Evolutionary conservation across 2,888 invertebrate genomes (phyloP).

Genomic region (Drosophila niveifrons): DNA sequence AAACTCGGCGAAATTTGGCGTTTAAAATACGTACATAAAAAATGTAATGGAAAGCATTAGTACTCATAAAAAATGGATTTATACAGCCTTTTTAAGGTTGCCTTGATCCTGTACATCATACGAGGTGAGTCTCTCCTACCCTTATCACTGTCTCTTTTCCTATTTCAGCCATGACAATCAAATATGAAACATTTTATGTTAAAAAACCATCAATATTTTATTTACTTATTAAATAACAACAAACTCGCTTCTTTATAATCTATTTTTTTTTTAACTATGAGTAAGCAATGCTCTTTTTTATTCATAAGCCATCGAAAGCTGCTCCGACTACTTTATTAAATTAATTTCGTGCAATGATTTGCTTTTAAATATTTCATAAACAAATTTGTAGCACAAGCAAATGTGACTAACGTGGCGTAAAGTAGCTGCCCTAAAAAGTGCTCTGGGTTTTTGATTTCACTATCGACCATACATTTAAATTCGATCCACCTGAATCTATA

Average conservation of each 20-base stretch:
- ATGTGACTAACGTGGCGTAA: neutral
- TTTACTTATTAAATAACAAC: slow-evolving; percentile 25
- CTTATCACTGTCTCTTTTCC: neutral
- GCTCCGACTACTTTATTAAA: slow-evolving; percentile 15
- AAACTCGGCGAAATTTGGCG: slow-evolving; percentile 64
- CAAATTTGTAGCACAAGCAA: slow-evolving; percentile 8
- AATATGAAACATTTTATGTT: slow-evolving; percentile 19
- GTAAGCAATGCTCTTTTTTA: slow-evolving; percentile 18
- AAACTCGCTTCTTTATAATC: neutral
- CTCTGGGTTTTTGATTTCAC: neutral
- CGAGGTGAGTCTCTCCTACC: slow-evolving; percentile 82
- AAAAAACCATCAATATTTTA: slow-evolving; percentile 22
- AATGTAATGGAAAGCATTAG: slow-evolving; percentile 86
- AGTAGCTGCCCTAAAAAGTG: neutral
- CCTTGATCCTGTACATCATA: slow-evolving; percentile 85
- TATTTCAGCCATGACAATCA: slow-evolving; percentile 12
- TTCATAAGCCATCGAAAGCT: slow-evolving; percentile 12
- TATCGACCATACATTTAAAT: neutral
- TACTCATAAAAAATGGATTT: slow-evolving; percentile 86
- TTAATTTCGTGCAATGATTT: slow-evolving; percentile 13
- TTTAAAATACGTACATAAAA: slow-evolving; percentile 78
- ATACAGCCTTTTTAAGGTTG: slow-evolving; percentile 86
- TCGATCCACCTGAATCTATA: too few relatives aligned
- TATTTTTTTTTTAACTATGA: slow-evolving; percentile 8
- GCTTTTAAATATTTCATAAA: slow-evolving; percentile 1